Evolutionary conservation across 2,888 invertebrate species (phyloP), one percentile per base, ranked within the genome.

Genomic region (Corythucha ciliata): DNA sequence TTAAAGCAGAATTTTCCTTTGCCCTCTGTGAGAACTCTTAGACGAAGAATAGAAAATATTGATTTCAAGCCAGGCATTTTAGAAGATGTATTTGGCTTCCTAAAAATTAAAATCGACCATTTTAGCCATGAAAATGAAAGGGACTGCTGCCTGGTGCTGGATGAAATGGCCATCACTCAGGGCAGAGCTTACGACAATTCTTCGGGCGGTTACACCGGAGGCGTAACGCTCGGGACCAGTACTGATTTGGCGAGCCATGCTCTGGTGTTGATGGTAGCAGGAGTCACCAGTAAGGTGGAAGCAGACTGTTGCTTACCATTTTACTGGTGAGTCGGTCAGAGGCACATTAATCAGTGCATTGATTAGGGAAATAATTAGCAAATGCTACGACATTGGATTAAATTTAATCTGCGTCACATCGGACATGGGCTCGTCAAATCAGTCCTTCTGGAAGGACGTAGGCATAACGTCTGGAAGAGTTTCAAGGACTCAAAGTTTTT

Each of bases 181-280:
- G 53, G 48, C 10, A 2, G 22, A 10, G 22, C 36, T 36, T 58
- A 51, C 42, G 54, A 59, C 27, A 48, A 36, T 10, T 46, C 48
- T 1, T 52, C 44, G 2, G 47, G 53, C 12, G 22, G 53, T 2
- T 47, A 26, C 33, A 12, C 12, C 10, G 29, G 29, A 12, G 29
- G 12, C 8, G 29, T 29, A 8, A 29, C 29, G 10, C 8, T 7
- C 51, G n/a, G n/a, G n/a, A n/a, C n/a, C n/a, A 26, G 56, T 53
- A 2, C 14, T 41, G 6, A 51, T 48, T 5, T 46, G 27, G 61
- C 63, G 7, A 59, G 55, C 21, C 61, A 62, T 57, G 61, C 53
- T n/a, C 48, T 63, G 29, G 62, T 63, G 26, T 57, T 63, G 36
- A 60, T 64, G 59, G 34, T 64, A 25, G 61, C 51, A 21, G 63